Evolutionary conservation across 2,888 invertebrate species (phyloP).

Genomic region (Cryptocheilus praepositus): DNA sequence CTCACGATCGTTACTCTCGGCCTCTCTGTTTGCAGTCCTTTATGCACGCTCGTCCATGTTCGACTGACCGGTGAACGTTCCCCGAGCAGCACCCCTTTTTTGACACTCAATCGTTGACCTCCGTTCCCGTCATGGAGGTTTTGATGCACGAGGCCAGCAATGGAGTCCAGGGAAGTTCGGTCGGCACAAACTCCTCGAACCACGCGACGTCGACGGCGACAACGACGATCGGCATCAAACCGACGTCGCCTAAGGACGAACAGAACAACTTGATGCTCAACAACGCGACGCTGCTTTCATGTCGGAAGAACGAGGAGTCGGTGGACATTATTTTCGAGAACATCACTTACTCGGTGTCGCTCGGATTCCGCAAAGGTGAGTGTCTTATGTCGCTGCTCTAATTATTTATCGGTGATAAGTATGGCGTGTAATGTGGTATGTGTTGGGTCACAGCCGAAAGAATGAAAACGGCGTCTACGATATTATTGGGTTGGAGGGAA

Average conservation of each 20-base stretch:
- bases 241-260: not conserved
- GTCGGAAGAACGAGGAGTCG: constrained; percentile 69
- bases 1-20: too few relatives aligned
- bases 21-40: too few relatives aligned
- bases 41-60: too few relatives aligned
- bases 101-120: too few relatives aligned
- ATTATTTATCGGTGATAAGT: too few relatives aligned
- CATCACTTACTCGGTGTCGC: constrained; percentile 83
- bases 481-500: too few relatives aligned
- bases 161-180: constrained; percentile 33
- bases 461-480: too few relatives aligned
- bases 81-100: too few relatives aligned
- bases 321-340: constrained; percentile 86
- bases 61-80: too few relatives aligned
- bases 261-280: not conserved
- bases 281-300: not conserved
- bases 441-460: too few relatives aligned
- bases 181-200: constrained; percentile 5
- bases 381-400: not conserved
- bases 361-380: constrained; percentile 85
- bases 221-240: not conserved
- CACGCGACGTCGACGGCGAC: not conserved
- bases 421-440: too few relatives aligned
- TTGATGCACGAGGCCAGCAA: constrained; percentile 69
- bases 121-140: constrained; percentile 63